Evolutionary conservation across 2,797 vertebrate genomes (phyloP).

Genomic region (Urophycis tenuis): DNA sequence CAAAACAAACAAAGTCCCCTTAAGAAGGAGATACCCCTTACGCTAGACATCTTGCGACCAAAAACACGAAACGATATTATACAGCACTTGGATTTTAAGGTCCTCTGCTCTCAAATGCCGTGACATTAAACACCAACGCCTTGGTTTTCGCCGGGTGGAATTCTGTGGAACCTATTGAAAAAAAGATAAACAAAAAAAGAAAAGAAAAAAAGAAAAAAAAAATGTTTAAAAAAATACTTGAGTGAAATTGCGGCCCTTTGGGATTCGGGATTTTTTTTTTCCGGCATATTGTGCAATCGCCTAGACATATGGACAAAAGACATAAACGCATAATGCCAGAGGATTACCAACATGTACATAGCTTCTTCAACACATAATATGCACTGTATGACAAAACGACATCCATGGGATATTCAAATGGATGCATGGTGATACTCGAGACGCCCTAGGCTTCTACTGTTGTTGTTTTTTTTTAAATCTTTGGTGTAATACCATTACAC

Average conservation of each 20-base stretch:
- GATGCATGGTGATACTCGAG: slow-evolving; percentile 11
- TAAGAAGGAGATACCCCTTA: slow-evolving; percentile 23
- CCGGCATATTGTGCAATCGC: neutral
- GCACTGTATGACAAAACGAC: neutral
- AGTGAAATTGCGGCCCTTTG: neutral
- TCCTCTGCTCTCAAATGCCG: neutral
- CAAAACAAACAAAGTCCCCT: slow-evolving; percentile 25
- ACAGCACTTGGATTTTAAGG: neutral
- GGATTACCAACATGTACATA: neutral
- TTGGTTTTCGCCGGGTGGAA: neutral
- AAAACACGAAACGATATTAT: neutral
- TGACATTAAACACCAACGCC: neutral
- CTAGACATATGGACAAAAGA: neutral
- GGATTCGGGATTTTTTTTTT: neutral
- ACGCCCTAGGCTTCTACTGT: too few species aligned
- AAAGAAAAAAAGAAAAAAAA: too few species aligned
- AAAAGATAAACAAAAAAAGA: too few species aligned
- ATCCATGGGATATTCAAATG: neutral
- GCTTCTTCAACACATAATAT: neutral
- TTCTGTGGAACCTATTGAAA: neutral
- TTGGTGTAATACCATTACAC: slow-evolving; percentile 63
- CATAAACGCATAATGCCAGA: neutral
- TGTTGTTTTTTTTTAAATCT: slow-evolving; percentile 60
- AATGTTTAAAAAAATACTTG: too few species aligned
- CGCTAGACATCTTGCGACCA: neutral